Evolutionary conservation across 2,113 vertebrate species (phyloP).

Genomic region (Trochalopteron elliotii): DNA sequence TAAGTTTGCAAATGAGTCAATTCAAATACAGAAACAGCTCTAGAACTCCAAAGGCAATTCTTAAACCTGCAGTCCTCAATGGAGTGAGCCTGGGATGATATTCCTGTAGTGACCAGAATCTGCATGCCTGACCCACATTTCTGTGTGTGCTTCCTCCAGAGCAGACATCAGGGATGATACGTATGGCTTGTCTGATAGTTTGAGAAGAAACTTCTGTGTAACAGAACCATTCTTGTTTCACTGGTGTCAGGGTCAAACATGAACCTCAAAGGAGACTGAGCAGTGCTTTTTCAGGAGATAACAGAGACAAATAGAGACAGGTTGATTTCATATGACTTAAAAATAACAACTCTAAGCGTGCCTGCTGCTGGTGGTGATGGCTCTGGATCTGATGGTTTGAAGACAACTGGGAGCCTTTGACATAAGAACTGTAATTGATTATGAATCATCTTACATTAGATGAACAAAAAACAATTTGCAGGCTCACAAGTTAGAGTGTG

Average conservation of each 20-base stretch:
- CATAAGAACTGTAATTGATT: neutral
- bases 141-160: neutral
- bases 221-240: neutral
- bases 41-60: neutral
- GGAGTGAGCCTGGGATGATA: neutral
- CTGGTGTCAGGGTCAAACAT: neutral
- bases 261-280: neutral
- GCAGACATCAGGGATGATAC: neutral
- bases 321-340: neutral
- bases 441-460: constrained; percentile 40
- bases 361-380: neutral
- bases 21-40: neutral
- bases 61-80: neutral
- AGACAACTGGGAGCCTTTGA: neutral
- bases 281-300: neutral
- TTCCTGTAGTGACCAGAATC: neutral
- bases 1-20: neutral
- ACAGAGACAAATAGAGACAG: neutral
- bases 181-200: neutral
- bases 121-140: neutral
- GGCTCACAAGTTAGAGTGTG: neutral
- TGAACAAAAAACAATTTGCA: constrained; percentile 12
- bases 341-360: neutral
- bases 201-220: neutral
- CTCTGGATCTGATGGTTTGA: neutral